A percentile compares a stretch with the other conserved stretches of the same genome.
phyloP scores from a whole-genome alignment of 2,888 invertebrate species.

The Protophormia terraenovae region DNA sequence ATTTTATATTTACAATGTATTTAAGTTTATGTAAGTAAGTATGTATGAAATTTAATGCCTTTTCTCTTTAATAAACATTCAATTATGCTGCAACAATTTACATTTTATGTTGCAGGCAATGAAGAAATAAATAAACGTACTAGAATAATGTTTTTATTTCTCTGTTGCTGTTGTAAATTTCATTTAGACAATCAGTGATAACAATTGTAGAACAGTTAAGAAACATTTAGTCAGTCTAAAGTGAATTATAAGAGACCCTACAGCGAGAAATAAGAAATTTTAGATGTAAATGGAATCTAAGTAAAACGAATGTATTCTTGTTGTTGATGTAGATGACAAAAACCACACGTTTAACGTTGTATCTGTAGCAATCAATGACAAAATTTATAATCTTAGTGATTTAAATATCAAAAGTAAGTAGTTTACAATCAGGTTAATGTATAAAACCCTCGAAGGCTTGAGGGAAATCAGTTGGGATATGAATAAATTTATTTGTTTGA shows the following conservation, averaged over 20 bases:
- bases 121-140: not conserved
- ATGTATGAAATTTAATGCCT: not conserved
- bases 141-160: not conserved
- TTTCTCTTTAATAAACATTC: conserved; percentile 19
- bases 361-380: too few relatives aligned
- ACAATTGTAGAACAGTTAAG: not conserved
- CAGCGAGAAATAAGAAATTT: too few relatives aligned
- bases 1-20: not conserved
- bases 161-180: conserved; percentile 9
- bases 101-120: conserved; percentile 51
- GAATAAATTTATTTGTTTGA: too few relatives aligned
- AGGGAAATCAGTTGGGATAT: too few relatives aligned
- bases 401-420: too few relatives aligned
- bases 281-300: too few relatives aligned
- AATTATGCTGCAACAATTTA: conserved; percentile 46
- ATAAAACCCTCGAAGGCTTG: too few relatives aligned
- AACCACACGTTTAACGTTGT: too few relatives aligned
- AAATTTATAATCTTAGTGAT: too few relatives aligned
- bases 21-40: not conserved
- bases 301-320: too few relatives aligned
- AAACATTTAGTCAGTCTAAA: not conserved
- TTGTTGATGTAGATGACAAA: too few relatives aligned
- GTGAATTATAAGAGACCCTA: not conserved
- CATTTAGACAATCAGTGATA: conserved; percentile 10
- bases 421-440: too few relatives aligned